Base-by-base conservation (phyloP, 2,888 invertebrate genomes). In the Eretmocerus hayati region DNA sequence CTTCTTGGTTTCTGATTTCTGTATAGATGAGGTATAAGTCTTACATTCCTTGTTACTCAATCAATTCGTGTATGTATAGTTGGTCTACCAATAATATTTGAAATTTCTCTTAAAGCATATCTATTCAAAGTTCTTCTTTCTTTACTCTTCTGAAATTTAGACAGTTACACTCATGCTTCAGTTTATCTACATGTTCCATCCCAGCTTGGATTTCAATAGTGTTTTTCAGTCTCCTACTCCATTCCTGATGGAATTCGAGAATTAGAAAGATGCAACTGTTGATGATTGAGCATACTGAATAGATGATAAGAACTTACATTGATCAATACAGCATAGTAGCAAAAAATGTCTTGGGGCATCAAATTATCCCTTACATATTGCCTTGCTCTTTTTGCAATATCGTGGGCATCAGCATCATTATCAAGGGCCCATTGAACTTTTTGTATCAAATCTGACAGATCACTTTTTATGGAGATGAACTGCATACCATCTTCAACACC, bases 261-360 rank as follows among this genome's bases (percentile, higher is more conserved):
- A 26, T 26, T 26, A 26, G n/a, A n/a, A n/a, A n/a, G n/a, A n/a
- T n/a, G n/a, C n/a, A n/a, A n/a, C n/a, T n/a, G n/a, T n/a, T n/a
- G n/a, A n/a, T n/a, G n/a, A n/a, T n/a, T n/a, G n/a, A n/a, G n/a
- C n/a, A n/a, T n/a, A n/a, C n/a, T n/a, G n/a, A n/a, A n/a, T n/a
- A n/a, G n/a, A n/a, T n/a, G n/a, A n/a, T n/a, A n/a, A n/a, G n/a
- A n/a, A 54, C 56, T 67, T 64, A 83, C 84, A 66, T 79, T 72
- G 53, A 88, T 78, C 37, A 88, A 72, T 44, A 81, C 74, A 42
- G 83, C 81, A 72, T 95, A 87, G 67, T 95, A 95, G 67, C 95
- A 95, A 67, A 88, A 83, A 38, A 95, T 80, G 67, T 94, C 77
- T 55, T 83, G 81, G 0, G 95, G 92, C 65, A 91, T 72, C 49